A percentile compares a stretch with the other conserved stretches of the same genome.
Conservation (phyloP, 2,888 invertebrate species). For the Augochlorella aurata region DNA sequence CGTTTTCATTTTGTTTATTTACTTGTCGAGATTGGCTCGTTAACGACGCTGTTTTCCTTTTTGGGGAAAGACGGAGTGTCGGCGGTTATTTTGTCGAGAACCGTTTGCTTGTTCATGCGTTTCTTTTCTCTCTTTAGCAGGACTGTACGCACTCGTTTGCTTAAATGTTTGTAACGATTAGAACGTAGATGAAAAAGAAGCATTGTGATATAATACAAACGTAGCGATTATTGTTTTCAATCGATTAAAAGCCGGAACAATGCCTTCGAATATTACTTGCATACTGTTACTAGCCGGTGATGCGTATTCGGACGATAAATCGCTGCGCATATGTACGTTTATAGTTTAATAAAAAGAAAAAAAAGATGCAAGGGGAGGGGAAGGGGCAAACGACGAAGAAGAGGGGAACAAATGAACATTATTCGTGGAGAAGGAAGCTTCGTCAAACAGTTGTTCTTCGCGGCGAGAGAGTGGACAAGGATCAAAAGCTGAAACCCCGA, state of each 20-base stretch:
- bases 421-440: neutral
- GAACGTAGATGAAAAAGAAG: constrained; percentile 19
- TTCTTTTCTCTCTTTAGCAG: constrained; percentile 10
- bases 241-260: constrained; percentile 18
- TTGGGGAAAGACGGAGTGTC: neutral
- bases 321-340: constrained; percentile 21
- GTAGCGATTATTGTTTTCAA: constrained; percentile 12
- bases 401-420: neutral
- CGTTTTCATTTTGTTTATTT: constrained; percentile 29
- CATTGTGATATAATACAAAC: constrained; percentile 47
- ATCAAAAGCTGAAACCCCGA: constrained; percentile 43
- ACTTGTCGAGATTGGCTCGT: constrained; percentile 6
- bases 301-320: constrained; percentile 62
- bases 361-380: neutral
- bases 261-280: constrained; percentile 57
- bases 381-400: neutral
- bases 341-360: constrained; percentile 17
- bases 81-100: neutral
- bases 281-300: constrained; percentile 50
- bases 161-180: constrained; percentile 25
- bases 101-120: constrained; percentile 31
- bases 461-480: neutral
- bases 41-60: neutral
- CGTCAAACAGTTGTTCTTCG: neutral
- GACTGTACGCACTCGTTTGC: constrained; percentile 11